Conservation (phyloP, 2,797 vertebrate species). For the Jordanella pulchra region DNA sequence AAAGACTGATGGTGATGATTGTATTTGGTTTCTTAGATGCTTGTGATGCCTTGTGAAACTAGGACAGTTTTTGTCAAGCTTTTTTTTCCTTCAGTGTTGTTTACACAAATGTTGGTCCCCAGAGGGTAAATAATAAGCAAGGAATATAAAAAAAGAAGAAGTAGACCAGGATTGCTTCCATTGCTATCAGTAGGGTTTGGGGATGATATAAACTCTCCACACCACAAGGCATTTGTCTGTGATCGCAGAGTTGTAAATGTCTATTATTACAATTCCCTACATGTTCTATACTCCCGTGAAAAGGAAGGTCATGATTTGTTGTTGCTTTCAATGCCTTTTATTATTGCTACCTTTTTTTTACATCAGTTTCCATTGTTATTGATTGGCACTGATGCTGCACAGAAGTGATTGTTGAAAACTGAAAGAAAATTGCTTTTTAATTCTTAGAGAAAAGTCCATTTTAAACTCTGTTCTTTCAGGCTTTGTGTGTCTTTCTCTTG, state of each 20-base stretch:
- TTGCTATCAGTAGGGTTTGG: slow-evolving; percentile 84
- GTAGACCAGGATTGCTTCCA: slow-evolving; percentile 84
- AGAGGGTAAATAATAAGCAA: slow-evolving; percentile 76
- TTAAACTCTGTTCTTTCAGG: slow-evolving; percentile 39
- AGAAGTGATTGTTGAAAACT: slow-evolving; percentile 40
- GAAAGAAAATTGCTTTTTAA: slow-evolving; percentile 55
- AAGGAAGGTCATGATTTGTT: slow-evolving; percentile 21
- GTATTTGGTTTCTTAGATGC: slow-evolving; percentile 68
- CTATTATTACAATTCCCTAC: slow-evolving; percentile 30
- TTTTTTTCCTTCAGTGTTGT: slow-evolving; percentile 83
- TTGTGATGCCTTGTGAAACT: slow-evolving; percentile 71
- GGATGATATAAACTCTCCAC: slow-evolving; percentile 83
- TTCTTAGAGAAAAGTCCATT: slow-evolving; percentile 46
- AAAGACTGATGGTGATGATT: slow-evolving; percentile 57
- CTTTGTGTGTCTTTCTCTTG: slow-evolving; percentile 33
- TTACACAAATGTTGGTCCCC: slow-evolving; percentile 87
- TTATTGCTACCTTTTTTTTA: slow-evolving; percentile 33
- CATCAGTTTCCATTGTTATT: slow-evolving; percentile 60
- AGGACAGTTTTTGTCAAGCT: slow-evolving; percentile 73
- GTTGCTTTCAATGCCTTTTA: slow-evolving; percentile 15
- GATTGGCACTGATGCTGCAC: slow-evolving; percentile 68
- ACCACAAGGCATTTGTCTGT: slow-evolving; percentile 78
- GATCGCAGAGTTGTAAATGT: slow-evolving; percentile 62
- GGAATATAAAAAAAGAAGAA: slow-evolving; percentile 42
- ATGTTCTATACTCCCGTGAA: slow-evolving; percentile 30